Evolutionary conservation across 2,113 vertebrate species (phyloP).

Genomic region (Grammomys surdaster): DNA sequence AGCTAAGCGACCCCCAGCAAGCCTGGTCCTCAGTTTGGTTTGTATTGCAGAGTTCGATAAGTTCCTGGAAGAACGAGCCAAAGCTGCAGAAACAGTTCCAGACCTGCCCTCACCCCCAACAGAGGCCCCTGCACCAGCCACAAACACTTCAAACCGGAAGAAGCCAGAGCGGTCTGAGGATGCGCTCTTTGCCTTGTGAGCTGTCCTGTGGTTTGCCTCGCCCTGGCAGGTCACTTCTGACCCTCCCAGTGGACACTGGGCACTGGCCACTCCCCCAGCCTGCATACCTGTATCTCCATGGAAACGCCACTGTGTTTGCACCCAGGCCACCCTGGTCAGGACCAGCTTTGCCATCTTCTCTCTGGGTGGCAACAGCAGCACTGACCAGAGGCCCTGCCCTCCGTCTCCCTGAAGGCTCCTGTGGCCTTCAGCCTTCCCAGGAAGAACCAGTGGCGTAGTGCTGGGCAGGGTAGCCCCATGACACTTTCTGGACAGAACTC

Average conservation of each 20-base stretch:
- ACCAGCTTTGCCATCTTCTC: conserved; percentile 79
- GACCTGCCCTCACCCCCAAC: conserved; percentile 91
- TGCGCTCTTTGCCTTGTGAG: conserved; percentile 94
- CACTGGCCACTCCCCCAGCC: conserved; percentile 33
- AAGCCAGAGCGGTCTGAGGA: conserved; percentile 93
- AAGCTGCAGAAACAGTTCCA: conserved; percentile 95
- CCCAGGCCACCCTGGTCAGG: conserved; percentile 74
- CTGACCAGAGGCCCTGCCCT: background rate
- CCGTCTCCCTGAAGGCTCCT: conserved; percentile 20
- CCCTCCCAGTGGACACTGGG: background rate
- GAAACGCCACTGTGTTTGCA: conserved; percentile 76
- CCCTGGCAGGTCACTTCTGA: conserved; percentile 59
- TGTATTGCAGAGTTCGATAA: conserved; percentile 96
- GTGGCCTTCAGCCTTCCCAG: conserved; percentile 64
- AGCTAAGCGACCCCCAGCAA: background rate
- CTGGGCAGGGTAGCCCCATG: background rate
- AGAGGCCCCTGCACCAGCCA: conserved; percentile 86
- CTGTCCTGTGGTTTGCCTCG: conserved; percentile 66
- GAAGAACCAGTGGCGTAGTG: conserved; percentile 65
- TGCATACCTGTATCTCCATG: conserved; percentile 84
- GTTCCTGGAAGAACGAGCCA: conserved; percentile 98
- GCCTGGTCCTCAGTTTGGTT: background rate
- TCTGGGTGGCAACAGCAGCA: background rate
- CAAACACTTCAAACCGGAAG: conserved; percentile 88
- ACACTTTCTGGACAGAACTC: background rate